phyloP scores from a whole-genome alignment of 2,113 vertebrate species.

The Calcarius ornatus region DNA sequence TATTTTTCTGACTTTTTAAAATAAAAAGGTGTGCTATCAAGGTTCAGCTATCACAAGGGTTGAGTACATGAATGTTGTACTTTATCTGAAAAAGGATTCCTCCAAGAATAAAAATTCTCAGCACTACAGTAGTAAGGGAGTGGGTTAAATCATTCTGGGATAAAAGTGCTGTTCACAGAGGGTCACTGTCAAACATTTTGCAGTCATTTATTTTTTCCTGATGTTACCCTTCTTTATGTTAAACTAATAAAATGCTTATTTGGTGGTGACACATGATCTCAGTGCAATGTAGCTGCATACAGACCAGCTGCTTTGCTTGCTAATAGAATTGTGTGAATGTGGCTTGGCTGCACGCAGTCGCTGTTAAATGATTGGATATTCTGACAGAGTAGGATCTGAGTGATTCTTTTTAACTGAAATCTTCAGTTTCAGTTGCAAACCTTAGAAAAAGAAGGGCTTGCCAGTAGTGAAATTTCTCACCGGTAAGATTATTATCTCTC shows the following conservation, averaged over 20 bases:
- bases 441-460: background rate
- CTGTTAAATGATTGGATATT: background rate
- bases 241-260: background rate
- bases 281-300: background rate
- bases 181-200: background rate
- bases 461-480: background rate
- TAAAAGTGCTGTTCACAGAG: background rate
- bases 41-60: background rate
- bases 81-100: background rate
- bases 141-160: background rate
- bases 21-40: background rate
- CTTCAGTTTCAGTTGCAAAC: background rate
- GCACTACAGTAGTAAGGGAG: background rate
- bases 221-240: background rate
- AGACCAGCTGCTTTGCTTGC: background rate
- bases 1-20: background rate
- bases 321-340: background rate
- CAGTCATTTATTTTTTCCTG: background rate
- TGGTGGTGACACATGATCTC: background rate
- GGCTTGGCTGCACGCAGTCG: rapidly evolving
- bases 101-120: background rate
- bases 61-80: background rate
- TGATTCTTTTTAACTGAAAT: background rate
- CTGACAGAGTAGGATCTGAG: background rate
- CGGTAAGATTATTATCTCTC: background rate